These are phyloP conservation scores for Cabera pusaria DNA, from an alignment of 2,888 invertebrate genomes.

Conservation along the genomic window DNA sequence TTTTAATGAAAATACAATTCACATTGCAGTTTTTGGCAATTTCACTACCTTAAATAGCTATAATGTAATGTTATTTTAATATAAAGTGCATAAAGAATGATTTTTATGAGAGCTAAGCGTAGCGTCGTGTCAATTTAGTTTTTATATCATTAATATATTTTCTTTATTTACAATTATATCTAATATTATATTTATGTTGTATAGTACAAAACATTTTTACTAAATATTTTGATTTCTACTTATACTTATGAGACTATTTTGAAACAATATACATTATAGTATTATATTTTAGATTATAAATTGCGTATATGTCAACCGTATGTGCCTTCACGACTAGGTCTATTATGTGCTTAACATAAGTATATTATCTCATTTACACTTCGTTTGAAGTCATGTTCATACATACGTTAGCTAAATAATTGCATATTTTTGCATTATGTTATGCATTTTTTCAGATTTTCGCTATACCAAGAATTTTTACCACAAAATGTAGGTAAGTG, in stretches of 20 bases:
- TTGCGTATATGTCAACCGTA: constrained; percentile 25
- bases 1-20: constrained; percentile 36
- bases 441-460: too few relatives aligned
- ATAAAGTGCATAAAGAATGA: constrained; percentile 25
- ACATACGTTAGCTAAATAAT: too few relatives aligned
- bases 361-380: constrained; percentile 36
- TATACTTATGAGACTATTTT: constrained; percentile 30
- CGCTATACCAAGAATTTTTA: too few relatives aligned
- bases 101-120: constrained; percentile 57
- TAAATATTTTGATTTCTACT: constrained; percentile 54
- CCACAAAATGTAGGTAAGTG: too few relatives aligned
- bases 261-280: constrained; percentile 33
- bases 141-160: constrained; percentile 21
- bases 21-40: constrained; percentile 45
- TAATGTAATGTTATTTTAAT: constrained; percentile 34
- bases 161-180: constrained; percentile 47
- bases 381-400: too few relatives aligned
- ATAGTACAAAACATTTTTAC: constrained; percentile 72
- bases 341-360: constrained; percentile 44
- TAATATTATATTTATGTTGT: constrained; percentile 34
- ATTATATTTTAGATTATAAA: constrained; percentile 12
- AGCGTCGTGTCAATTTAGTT: constrained; percentile 44
- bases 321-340: constrained; percentile 51
- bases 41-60: constrained; percentile 31
- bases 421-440: too few relatives aligned